phyloP scores from a whole-genome alignment of 2,113 vertebrate species.

The Triplophysa tibetana region DNA sequence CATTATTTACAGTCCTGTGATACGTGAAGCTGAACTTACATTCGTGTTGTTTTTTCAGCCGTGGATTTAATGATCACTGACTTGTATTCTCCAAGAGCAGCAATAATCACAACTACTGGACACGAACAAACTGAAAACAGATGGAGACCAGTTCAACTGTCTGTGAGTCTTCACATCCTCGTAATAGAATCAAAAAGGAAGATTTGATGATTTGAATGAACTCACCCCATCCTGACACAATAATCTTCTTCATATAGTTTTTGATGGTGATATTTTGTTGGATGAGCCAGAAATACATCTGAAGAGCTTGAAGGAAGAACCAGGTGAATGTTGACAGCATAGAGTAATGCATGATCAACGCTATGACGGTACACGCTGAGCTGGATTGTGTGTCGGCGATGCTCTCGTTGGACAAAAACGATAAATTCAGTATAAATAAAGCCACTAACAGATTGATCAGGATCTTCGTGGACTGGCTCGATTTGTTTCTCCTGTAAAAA shows the following conservation, averaged over 20 bases:
- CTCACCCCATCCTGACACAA: conserved; percentile 78
- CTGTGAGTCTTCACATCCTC: neutral
- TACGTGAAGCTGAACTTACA: conserved; percentile 49
- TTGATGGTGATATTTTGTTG: conserved; percentile 63
- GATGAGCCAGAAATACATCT: conserved; percentile 71
- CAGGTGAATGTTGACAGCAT: conserved; percentile 80
- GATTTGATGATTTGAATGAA: too few relatives aligned
- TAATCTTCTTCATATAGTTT: conserved; percentile 73
- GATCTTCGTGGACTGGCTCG: conserved; percentile 65
- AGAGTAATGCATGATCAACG: conserved; percentile 73
- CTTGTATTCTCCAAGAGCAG: conserved; percentile 46
- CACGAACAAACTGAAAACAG: conserved; percentile 49
- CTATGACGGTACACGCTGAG: conserved; percentile 56
- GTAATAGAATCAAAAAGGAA: too few relatives aligned
- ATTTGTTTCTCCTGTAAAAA: conserved; percentile 61
- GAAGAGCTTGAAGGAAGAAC: conserved; percentile 75
- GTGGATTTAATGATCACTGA: neutral
- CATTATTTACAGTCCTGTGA: neutral
- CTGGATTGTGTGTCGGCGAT: neutral
- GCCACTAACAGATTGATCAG: conserved; percentile 72
- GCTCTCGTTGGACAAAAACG: conserved; percentile 69
- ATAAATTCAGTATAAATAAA: conserved; percentile 71
- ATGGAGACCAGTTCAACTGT: neutral
- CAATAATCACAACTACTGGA: conserved; percentile 52
- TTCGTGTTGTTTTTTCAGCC: conserved; percentile 11